Conservation (phyloP, 2,113 vertebrate species). For the Acanthisitta chloris region DNA sequence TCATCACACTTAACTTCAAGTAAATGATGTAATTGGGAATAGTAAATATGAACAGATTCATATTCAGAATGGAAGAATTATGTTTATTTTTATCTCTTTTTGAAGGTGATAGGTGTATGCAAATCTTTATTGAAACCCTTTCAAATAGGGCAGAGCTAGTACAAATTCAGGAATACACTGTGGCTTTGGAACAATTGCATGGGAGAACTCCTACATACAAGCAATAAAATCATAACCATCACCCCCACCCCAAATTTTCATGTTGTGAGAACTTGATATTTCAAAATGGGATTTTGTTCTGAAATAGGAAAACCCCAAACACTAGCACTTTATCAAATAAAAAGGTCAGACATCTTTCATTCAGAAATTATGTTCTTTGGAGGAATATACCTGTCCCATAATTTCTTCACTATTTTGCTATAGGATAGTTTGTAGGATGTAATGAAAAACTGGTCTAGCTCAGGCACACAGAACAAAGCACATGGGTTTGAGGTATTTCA, state of each 20-base stretch:
- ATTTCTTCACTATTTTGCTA: neutral
- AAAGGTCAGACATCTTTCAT: neutral
- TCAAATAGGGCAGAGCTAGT: neutral
- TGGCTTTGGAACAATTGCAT: neutral
- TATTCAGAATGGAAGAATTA: neutral
- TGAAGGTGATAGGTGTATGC: neutral
- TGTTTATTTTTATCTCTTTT: fast-evolving
- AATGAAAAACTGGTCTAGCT: neutral
- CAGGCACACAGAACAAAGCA: neutral
- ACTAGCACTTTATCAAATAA: neutral
- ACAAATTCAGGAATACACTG: neutral
- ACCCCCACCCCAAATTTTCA: fast-evolving
- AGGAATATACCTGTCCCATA: neutral
- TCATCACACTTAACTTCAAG: neutral
- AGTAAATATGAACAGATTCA: neutral
- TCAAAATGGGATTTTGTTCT: neutral
- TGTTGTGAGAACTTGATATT: neutral
- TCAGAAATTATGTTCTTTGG: neutral
- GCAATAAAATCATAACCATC: neutral
- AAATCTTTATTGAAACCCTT: neutral
- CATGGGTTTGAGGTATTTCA: neutral
- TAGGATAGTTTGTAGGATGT: neutral
- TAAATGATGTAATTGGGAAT: neutral
- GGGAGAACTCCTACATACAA: neutral
- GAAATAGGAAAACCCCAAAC: neutral